Conservation (phyloP, 2,797 vertebrate genomes). For the Eulemur rubriventer region DNA sequence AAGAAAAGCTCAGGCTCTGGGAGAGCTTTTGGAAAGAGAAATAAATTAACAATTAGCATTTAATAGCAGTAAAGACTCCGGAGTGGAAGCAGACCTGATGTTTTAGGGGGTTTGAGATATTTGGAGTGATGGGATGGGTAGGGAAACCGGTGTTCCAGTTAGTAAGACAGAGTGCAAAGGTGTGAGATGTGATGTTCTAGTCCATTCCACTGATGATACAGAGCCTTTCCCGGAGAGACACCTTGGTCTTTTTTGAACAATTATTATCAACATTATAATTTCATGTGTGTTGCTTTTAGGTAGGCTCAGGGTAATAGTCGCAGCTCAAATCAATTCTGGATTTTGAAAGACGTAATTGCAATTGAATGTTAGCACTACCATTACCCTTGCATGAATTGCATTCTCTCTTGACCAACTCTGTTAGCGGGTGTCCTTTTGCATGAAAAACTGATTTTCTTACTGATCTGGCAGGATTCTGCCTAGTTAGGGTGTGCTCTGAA, state of each 20-base stretch:
- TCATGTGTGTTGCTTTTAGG: conserved; percentile 59
- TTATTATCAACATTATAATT: conserved; percentile 77
- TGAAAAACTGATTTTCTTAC: conserved; percentile 48
- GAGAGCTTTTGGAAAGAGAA: conserved; percentile 81
- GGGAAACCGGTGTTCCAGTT: neutral
- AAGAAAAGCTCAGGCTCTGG: conserved; percentile 79
- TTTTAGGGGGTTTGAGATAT: neutral
- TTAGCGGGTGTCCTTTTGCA: neutral
- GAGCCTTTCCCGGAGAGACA: conserved; percentile 41
- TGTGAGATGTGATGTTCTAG: conserved; percentile 53
- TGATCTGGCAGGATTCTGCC: neutral
- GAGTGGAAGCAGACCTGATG: conserved; percentile 61
- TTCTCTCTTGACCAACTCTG: conserved; percentile 10
- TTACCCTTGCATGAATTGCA: neutral
- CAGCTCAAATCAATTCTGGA: conserved; percentile 1
- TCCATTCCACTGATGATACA: conserved; percentile 68
- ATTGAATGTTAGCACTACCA: neutral
- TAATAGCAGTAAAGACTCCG: conserved; percentile 35
- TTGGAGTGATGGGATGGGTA: neutral
- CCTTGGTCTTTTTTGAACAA: conserved; percentile 78
- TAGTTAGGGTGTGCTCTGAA: neutral
- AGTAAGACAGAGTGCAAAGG: neutral
- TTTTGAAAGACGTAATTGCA: neutral
- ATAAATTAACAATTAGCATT: conserved; percentile 85
- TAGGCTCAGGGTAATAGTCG: neutral